These are phyloP conservation scores for Tenthredo amoena DNA, from an alignment of 2,888 invertebrate genomes.

Conservation along the genomic window DNA sequence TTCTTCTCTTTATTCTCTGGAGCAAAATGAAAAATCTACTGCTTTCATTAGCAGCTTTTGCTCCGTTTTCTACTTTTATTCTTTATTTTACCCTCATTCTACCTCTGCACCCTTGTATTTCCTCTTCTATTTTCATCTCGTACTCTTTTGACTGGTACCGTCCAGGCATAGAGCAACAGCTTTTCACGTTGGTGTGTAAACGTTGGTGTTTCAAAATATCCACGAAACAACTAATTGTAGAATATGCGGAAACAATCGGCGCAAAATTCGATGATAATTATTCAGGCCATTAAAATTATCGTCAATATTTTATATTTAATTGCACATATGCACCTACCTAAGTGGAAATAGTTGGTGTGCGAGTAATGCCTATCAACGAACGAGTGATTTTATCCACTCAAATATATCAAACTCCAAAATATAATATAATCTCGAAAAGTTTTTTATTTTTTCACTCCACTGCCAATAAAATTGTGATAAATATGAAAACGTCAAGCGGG, in stretches of 20 bases:
- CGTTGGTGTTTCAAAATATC: neutral
- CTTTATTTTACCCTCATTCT: neutral
- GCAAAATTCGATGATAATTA: neutral
- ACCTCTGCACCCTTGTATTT: neutral
- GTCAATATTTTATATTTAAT: neutral
- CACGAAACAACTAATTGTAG: neutral
- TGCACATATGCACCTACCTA: neutral
- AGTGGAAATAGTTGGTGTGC: neutral
- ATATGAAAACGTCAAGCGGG: neutral
- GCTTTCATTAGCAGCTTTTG: neutral
- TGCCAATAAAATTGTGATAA: neutral
- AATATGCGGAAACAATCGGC: neutral
- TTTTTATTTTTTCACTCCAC: neutral
- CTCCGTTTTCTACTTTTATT: neutral
- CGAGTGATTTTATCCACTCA: neutral
- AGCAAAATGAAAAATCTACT: neutral
- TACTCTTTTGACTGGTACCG: neutral
- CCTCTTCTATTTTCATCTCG: neutral
- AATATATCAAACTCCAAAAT: neutral
- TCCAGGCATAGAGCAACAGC: neutral
- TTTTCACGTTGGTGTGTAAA: neutral
- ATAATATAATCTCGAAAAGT: neutral
- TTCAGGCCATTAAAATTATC: neutral
- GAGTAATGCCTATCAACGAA: neutral
- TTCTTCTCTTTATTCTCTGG: neutral